Conservation (phyloP, 2,113 vertebrate species). For the Uropsilus gracilis region DNA sequence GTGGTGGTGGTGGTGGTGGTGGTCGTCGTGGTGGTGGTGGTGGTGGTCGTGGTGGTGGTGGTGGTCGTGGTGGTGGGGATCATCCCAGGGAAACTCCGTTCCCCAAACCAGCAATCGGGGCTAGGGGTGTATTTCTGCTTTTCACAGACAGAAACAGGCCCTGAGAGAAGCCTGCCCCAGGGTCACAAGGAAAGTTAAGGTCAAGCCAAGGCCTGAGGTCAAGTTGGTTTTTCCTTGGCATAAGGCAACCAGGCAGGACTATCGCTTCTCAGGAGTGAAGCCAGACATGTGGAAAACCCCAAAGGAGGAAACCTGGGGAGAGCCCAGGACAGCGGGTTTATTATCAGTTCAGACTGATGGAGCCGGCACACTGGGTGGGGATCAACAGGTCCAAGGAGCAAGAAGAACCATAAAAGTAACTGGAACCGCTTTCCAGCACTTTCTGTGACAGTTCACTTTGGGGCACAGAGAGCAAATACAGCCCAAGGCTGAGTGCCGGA, state of each 20-base stretch:
- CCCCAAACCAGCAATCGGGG: not conserved
- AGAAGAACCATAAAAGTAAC: not conserved
- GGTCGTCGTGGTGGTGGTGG: no score
- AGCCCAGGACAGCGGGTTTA: not conserved
- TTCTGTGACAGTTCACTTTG: not conserved
- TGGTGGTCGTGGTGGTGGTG: no score
- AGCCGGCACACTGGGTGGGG: not conserved
- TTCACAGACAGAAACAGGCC: not conserved
- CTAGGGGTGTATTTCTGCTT: not conserved
- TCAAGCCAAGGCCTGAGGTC: not conserved
- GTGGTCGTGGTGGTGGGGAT: no score
- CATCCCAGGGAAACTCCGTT: not conserved
- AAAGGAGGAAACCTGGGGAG: not conserved
- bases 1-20: no score
- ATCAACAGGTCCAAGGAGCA: not conserved
- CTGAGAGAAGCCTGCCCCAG: not conserved
- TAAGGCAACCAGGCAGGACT: not conserved
- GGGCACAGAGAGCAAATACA: not conserved
- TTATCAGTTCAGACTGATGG: not conserved
- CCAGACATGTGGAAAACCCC: not conserved
- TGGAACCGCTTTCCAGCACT: not conserved
- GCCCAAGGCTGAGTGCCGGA: not conserved
- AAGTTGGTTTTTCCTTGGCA: not conserved
- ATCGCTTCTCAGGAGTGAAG: not conserved
- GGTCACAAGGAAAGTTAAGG: not conserved